phyloP scores from a whole-genome alignment of 2,797 vertebrate genomes.

The Molossus alvarezi region DNA sequence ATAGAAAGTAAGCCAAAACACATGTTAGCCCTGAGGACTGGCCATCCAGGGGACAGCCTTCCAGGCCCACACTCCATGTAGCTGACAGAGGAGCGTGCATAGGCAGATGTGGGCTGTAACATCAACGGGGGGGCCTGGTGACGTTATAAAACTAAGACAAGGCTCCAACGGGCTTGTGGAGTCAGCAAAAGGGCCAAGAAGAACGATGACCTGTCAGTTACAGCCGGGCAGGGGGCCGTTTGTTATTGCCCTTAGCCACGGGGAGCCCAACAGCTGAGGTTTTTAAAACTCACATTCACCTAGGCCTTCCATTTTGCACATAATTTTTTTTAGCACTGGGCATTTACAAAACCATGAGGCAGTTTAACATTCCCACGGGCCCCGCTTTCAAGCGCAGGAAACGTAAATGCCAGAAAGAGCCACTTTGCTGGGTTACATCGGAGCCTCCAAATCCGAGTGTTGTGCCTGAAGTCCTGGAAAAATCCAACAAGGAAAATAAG shows the following conservation, averaged over 20 bases:
- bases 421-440: neutral
- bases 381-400: neutral
- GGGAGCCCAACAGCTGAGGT: neutral
- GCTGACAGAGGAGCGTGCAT: neutral
- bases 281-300: slow-evolving; percentile 37
- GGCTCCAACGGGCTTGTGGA: neutral
- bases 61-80: neutral
- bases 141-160: slow-evolving; percentile 38
- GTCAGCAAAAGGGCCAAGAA: neutral
- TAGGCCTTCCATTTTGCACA: neutral
- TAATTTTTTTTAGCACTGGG: slow-evolving; percentile 31
- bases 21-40: neutral
- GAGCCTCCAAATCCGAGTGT: neutral
- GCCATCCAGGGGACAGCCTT: neutral
- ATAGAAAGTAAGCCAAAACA: neutral
- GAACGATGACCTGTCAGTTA: neutral
- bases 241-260: neutral
- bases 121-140: neutral
- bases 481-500: neutral
- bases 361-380: neutral
- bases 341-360: slow-evolving; percentile 32
- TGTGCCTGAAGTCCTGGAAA: neutral
- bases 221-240: neutral
- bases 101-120: neutral
- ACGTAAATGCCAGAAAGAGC: neutral